Conservation (phyloP, 2,797 vertebrate species). For the Danio jaintianensis region DNA sequence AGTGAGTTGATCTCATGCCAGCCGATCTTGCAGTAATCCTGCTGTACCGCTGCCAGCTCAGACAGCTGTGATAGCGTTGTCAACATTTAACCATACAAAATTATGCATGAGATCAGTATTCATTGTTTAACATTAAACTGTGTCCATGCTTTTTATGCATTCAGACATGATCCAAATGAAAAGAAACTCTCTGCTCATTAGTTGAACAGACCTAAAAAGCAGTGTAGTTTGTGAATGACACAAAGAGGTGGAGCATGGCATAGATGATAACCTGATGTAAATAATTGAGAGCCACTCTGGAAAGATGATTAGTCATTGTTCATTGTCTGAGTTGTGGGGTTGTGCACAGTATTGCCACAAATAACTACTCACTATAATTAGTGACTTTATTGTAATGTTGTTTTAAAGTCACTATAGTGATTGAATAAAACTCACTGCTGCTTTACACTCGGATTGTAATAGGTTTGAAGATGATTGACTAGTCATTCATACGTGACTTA, state of each 20-base stretch:
- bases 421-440: background rate
- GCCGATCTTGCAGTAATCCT: conserved; percentile 30
- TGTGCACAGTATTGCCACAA: background rate
- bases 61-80: background rate
- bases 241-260: no score
- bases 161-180: background rate
- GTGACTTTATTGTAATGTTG: no score
- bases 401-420: background rate
- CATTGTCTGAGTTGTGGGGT: background rate
- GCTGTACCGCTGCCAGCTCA: conserved; percentile 5
- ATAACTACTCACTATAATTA: background rate
- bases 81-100: background rate
- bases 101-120: background rate
- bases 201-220: background rate
- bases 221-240: background rate
- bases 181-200: background rate
- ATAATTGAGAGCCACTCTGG: background rate
- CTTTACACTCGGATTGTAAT: background rate
- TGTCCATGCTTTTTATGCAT: background rate
- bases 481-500: no score
- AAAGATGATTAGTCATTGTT: background rate
- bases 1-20: conserved; percentile 65
- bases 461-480: no score
- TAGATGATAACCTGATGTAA: background rate
- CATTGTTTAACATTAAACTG: background rate